Evolutionary conservation across 1,140 invertebrate genomes (phyloP).

Genomic region (Drosophila sp.): DNA sequence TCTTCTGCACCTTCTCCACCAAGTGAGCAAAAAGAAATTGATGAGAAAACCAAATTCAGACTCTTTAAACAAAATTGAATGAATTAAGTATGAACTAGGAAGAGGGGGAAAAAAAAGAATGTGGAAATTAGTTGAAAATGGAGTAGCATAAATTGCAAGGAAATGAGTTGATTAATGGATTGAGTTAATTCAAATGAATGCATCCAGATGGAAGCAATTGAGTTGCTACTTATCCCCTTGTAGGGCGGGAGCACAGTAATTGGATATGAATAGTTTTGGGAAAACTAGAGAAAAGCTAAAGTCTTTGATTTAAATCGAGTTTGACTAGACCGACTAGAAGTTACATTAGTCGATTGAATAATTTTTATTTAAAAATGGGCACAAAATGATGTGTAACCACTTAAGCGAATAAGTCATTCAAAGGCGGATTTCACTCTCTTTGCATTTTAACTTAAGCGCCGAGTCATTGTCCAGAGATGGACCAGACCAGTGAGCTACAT

Average conservation of each 20-base stretch:
- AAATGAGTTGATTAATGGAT: slow-evolving; percentile 9
- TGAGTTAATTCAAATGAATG: slow-evolving; percentile 3
- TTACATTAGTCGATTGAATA: too few relatives aligned
- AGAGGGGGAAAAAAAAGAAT: background rate
- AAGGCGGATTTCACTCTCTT: background rate
- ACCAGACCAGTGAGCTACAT: background rate
- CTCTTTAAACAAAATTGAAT: slow-evolving; percentile 6
- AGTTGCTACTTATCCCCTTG: too few relatives aligned
- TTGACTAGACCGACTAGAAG: too few relatives aligned
- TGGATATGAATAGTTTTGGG: too few relatives aligned
- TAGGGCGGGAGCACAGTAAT: too few relatives aligned
- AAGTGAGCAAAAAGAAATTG: background rate
- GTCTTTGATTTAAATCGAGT: too few relatives aligned
- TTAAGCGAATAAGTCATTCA: slow-evolving; percentile 27
- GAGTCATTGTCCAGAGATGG: background rate
- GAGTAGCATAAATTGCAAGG: slow-evolving; percentile 5
- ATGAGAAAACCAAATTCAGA: slow-evolving; percentile 9
- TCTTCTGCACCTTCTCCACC: too few relatives aligned
- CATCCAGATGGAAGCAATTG: background rate
- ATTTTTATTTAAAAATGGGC: background rate
- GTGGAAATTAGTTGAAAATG: slow-evolving; percentile 5
- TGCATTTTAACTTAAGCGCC: background rate
- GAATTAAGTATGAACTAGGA: slow-evolving; percentile 4
- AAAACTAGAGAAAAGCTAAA: too few relatives aligned
- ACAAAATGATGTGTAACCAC: background rate